Evolutionary conservation across 2,888 invertebrate species (phyloP), one percentile per base, ranked within the genome.

Genomic region (Drosophila cognata): DNA sequence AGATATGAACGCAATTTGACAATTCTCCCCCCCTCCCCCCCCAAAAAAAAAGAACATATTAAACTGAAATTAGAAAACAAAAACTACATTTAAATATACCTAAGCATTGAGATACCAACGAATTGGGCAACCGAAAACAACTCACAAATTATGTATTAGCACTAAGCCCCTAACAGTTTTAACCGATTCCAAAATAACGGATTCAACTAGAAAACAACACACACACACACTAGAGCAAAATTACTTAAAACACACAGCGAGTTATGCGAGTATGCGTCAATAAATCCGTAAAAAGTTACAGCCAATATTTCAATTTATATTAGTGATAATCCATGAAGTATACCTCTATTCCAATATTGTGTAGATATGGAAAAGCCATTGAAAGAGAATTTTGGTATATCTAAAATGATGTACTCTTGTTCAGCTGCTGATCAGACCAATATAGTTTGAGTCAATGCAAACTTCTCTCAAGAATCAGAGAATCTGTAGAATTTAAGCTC

Each of bases 251-350:
- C 55, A 75, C 66, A 77, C 64, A 62, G 66, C 51, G 72, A 88
- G 81, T 88, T 89, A 46, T 46, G 25, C 46, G 46, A 46, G 70
- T 77, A 84, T 81, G 84, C 87, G 74, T 84, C 82, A 89, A 85
- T 85, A 85, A 85, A 85, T 70, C 59, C 65, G 55, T 66, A 57
- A 55, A 74, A 55, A 63, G 59, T 59, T 38, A 46, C 18, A 21
- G 56, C 21, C 18, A 31, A 62, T 2, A 58, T 60, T 73, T 55
- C 62, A 2, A 25, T 46, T 46, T 46, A 8, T 16, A 4, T 25
- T 25, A 0, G 16, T 4, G 46, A 25, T 46, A 8, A 25, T 25
- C 16, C 5, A 7, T 16, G 13, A 46, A 46, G 13, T 21, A 21
- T 18, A 38, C 38, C 1, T 35, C 2, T 38, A 0, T 11, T 43